Percentiles rank a stretch among this genome's conserved stretches.
These are phyloP conservation scores for Scylla paramamosain DNA, from an alignment of 1,140 invertebrate genomes.

Conservation along the genomic window DNA sequence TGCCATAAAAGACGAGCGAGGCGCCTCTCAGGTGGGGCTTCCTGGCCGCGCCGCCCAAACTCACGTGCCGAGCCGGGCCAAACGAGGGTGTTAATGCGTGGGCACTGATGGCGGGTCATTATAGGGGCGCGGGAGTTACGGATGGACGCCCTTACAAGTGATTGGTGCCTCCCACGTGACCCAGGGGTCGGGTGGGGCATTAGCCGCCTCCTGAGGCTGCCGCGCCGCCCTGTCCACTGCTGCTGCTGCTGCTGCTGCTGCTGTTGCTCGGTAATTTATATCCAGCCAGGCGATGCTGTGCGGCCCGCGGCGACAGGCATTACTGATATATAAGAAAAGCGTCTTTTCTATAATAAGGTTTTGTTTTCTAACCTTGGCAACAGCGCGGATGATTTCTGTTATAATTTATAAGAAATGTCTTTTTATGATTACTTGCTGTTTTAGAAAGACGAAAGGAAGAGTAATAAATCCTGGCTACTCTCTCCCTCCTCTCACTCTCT, in stretches of 20 bases:
- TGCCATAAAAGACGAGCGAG: background rate
- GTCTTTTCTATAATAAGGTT: background rate
- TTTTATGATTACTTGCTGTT: background rate
- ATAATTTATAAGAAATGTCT: no score
- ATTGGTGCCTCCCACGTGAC: conserved; percentile 73
- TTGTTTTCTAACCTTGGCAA: no score
- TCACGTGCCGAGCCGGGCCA: conserved; percentile 61
- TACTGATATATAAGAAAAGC: background rate
- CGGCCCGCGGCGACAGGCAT: background rate
- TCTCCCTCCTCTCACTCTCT: background rate
- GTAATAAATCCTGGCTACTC: background rate
- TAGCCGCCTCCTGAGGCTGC: conserved; percentile 31
- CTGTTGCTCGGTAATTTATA: background rate
- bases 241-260: background rate
- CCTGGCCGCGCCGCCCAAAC: background rate
- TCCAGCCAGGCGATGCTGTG: background rate
- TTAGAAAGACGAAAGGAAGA: background rate
- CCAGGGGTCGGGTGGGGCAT: conserved; percentile 45
- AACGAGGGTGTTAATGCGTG: conserved; percentile 74
- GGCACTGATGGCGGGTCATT: conserved; percentile 67
- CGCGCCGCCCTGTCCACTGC: background rate
- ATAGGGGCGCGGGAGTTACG: conserved; percentile 61
- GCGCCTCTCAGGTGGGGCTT: background rate
- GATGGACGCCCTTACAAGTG: conserved; percentile 69
- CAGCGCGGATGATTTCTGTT: no score